Conservation (phyloP, 2,797 vertebrate species). For the Atherinosoma microstoma region DNA sequence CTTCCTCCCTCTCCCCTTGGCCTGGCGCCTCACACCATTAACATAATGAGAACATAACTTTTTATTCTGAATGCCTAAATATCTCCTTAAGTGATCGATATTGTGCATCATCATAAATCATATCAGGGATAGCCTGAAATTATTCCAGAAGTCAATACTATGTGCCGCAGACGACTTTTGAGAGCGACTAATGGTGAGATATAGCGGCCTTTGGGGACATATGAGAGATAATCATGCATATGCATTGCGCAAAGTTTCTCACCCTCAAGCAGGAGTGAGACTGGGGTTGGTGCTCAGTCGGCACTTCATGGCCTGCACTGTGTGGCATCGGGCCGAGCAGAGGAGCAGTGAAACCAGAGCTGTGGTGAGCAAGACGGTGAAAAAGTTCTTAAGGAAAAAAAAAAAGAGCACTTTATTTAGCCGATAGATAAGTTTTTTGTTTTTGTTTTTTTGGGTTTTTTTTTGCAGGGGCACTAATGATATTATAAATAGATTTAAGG, state of each 20-base stretch:
- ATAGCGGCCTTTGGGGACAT: constrained; percentile 94
- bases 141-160: constrained; percentile 96
- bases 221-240: constrained; percentile 82
- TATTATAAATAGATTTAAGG: constrained; percentile 86
- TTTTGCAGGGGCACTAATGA: constrained; percentile 87
- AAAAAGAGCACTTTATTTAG: constrained; percentile 92
- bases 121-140: constrained; percentile 92
- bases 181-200: constrained; percentile 94
- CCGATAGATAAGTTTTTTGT: constrained; percentile 83
- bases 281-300: constrained; percentile 66
- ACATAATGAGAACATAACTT: constrained; percentile 91
- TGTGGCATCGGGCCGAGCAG: constrained; percentile 91
- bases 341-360: constrained; percentile 89
- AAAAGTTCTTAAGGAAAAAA: constrained; percentile 95
- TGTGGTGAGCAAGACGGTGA: constrained; percentile 88
- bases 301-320: constrained; percentile 88
- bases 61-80: constrained; percentile 93
- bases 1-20: constrained; percentile 78
- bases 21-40: constrained; percentile 88
- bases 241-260: constrained; percentile 81
- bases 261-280: constrained; percentile 82
- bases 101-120: constrained; percentile 98
- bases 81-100: constrained; percentile 97
- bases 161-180: constrained; percentile 85
- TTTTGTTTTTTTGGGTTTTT: constrained; percentile 54